Percentiles rank a stretch among this genome's conserved stretches.
Evolutionary conservation across 2,888 invertebrate genomes (phyloP).

Genomic region (Carabus problematicus): DNA sequence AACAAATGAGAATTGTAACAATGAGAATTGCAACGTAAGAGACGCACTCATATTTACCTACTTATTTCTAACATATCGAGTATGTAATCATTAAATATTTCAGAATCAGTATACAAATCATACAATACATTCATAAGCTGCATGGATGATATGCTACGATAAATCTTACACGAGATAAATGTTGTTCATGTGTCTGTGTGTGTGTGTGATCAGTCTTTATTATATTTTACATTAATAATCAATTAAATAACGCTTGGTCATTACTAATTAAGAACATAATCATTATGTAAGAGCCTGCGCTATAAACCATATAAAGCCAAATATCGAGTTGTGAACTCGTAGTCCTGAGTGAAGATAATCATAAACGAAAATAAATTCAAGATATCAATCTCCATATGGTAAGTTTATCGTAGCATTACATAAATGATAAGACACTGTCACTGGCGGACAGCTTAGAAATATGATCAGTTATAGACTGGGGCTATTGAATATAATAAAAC

Average conservation of each 20-base stretch:
- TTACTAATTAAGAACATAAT: conserved; percentile 1
- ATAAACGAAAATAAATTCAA: conserved; percentile 11
- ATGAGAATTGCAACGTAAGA: too few species aligned
- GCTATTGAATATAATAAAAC: conserved; percentile 16
- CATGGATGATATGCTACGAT: conserved; percentile 25
- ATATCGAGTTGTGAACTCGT: conserved; percentile 5
- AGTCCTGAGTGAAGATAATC: conserved; percentile 16
- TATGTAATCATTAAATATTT: too few species aligned
- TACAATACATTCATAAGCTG: conserved; percentile 5
- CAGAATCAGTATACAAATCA: too few species aligned
- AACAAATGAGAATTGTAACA: too few species aligned
- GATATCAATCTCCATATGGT: neutral
- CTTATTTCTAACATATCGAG: too few species aligned
- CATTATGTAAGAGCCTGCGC: neutral
- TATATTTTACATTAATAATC: conserved; percentile 4
- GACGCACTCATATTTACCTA: too few species aligned
- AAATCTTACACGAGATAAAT: conserved; percentile 25
- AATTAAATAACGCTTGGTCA: conserved; percentile 24
- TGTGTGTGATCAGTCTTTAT: conserved; percentile 38
- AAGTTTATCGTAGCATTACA: conserved; percentile 32
- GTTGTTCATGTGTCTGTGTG: conserved; percentile 22
- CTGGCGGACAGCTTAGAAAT: too few species aligned
- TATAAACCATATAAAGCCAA: conserved; percentile 10
- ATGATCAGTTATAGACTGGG: conserved; percentile 3
- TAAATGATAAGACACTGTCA: conserved; percentile 9